These are phyloP conservation scores for Penelope pileata DNA, from an alignment of 2,113 vertebrate genomes.

Conservation along the genomic window DNA sequence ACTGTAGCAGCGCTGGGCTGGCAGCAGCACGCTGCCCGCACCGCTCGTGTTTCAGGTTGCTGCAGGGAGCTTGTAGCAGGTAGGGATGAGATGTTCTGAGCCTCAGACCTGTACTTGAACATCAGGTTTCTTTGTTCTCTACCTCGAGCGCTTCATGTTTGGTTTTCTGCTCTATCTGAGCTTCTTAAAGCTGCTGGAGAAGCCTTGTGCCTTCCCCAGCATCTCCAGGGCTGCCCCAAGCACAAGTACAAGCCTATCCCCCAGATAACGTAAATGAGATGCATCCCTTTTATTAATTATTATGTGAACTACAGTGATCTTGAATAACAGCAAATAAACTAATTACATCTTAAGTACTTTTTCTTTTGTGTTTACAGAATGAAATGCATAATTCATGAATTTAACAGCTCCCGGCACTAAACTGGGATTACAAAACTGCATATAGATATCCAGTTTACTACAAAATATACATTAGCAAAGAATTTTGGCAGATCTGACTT, in stretches of 20 bases:
- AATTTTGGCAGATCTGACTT: neutral
- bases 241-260: neutral
- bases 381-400: neutral
- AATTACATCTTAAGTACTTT: neutral
- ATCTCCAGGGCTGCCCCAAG: neutral
- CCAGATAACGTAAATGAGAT: neutral
- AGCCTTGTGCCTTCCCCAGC: neutral
- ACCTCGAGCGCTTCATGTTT: accelerated
- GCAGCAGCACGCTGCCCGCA: neutral
- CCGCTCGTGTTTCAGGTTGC: neutral
- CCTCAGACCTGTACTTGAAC: neutral
- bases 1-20: neutral
- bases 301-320: neutral
- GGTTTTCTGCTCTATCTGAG: neutral
- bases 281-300: neutral
- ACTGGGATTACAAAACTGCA: neutral
- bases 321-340: neutral
- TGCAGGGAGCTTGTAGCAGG: neutral
- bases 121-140: neutral
- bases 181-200: neutral
- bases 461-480: neutral
- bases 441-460: neutral
- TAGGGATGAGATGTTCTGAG: neutral
- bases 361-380: neutral
- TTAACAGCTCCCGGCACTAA: neutral